These are phyloP conservation scores for Neria commutata DNA, from an alignment of 2,888 invertebrate species.

Conservation along the genomic window DNA sequence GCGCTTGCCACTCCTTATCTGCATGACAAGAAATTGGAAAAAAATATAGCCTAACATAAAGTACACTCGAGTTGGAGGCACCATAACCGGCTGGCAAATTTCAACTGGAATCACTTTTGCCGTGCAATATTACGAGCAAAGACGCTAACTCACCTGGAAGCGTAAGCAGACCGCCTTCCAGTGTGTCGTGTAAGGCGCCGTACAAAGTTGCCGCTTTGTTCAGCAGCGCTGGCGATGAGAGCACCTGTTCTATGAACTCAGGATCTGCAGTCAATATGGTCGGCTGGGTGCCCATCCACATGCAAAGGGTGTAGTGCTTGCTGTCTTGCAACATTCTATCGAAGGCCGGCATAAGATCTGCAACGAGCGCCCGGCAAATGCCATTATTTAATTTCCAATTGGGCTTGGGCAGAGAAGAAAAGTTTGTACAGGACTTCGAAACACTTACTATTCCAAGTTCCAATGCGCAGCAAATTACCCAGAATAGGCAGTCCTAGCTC, in stretches of 20 bases:
- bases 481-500: constrained; percentile 23
- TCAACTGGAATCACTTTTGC: too few relatives aligned
- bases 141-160: constrained; percentile 30
- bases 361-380: neutral
- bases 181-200: constrained; percentile 3
- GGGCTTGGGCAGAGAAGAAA: too few relatives aligned
- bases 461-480: constrained; percentile 18
- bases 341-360: constrained; percentile 14
- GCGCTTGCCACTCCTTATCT: constrained; percentile 13
- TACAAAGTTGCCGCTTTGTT: constrained; percentile 28
- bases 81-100: too few relatives aligned
- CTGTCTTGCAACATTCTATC: constrained; percentile 18
- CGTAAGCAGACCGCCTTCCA: constrained; percentile 26
- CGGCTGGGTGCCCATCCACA: constrained; percentile 33
- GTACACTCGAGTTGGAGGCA: too few relatives aligned
- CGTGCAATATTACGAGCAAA: too few relatives aligned
- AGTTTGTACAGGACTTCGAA: too few relatives aligned
- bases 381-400: neutral
- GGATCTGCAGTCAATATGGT: constrained; percentile 32
- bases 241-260: constrained; percentile 28
- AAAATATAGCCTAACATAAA: too few relatives aligned
- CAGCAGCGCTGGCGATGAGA: constrained; percentile 32
- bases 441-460: constrained; percentile 14
- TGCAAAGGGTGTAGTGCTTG: constrained; percentile 21
- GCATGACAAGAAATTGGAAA: too few relatives aligned